Conservation (phyloP, 2,888 invertebrate species). For the Eucera pruinosa region DNA sequence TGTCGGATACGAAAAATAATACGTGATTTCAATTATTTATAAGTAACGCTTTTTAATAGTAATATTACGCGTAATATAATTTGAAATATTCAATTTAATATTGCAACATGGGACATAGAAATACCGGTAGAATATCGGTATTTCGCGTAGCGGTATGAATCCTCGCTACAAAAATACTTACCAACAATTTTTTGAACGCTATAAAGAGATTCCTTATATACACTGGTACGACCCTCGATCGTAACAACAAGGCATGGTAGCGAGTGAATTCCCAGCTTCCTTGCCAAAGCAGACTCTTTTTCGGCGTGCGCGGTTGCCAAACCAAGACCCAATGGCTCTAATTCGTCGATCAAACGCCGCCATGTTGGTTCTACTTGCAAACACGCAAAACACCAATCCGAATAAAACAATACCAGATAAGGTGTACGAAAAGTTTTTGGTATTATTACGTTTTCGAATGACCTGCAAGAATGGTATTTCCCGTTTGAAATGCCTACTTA, state of each 20-base stretch:
- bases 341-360: conserved; percentile 92
- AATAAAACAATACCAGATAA: conserved; percentile 95
- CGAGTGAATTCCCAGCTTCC: conserved; percentile 91
- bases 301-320: conserved; percentile 94
- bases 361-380: conserved; percentile 94
- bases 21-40: too few relatives aligned
- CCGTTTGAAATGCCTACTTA: conserved; percentile 1
- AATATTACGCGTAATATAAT: too few relatives aligned
- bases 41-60: too few relatives aligned
- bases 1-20: too few relatives aligned
- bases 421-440: conserved; percentile 94
- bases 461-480: conserved; percentile 85
- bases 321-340: conserved; percentile 93
- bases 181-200: conserved; percentile 93
- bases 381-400: conserved; percentile 98
- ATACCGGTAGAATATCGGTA: too few relatives aligned
- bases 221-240: conserved; percentile 92
- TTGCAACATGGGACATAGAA: too few relatives aligned
- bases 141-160: too few relatives aligned
- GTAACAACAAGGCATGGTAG: conserved; percentile 93
- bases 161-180: conserved; percentile 83
- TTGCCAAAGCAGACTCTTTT: conserved; percentile 91
- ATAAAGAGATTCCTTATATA: conserved; percentile 93
- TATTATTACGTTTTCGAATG: conserved; percentile 93
- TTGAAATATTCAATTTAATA: too few relatives aligned